phyloP scores from a whole-genome alignment of 2,797 vertebrate genomes.

The Neosilurus mollespiculum region DNA sequence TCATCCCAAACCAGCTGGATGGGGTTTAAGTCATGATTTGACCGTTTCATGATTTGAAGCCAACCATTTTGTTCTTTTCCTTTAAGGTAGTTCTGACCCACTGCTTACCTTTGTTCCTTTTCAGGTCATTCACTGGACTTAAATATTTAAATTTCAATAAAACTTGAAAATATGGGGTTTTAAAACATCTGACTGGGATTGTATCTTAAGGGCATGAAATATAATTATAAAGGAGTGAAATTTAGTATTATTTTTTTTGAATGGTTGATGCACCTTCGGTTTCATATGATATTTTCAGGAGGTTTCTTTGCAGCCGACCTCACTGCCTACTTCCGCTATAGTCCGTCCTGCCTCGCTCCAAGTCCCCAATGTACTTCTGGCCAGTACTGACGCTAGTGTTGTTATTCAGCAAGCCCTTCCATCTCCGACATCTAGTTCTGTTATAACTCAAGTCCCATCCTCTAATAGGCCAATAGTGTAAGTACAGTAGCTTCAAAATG shows the following conservation, averaged over 20 bases:
- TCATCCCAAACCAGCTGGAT: too few relatives aligned
- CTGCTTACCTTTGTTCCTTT: too few relatives aligned
- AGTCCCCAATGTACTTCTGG: conserved; percentile 97
- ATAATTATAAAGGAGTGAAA: conserved; percentile 27
- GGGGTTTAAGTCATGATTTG: too few relatives aligned
- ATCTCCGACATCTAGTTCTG: conserved; percentile 98
- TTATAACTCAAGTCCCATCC: conserved; percentile 97
- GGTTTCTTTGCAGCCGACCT: conserved; percentile 89
- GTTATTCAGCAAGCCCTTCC: conserved; percentile 98
- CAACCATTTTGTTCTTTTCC: too few relatives aligned
- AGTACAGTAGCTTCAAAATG: conserved; percentile 85
- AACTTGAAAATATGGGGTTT: too few relatives aligned
- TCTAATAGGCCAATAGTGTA: conserved; percentile 98
- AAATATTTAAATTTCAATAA: too few relatives aligned
- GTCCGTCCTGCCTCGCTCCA: conserved; percentile 96
- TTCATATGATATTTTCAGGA: conserved; percentile 87
- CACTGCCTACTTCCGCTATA: conserved; percentile 94
- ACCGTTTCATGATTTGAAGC: too few relatives aligned
- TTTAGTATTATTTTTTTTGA: conserved; percentile 36
- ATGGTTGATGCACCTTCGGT: conserved; percentile 70
- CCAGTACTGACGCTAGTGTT: conserved; percentile 95
- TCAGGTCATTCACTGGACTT: too few relatives aligned
- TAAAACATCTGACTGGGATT: too few relatives aligned
- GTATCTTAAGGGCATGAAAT: conserved; percentile 5
- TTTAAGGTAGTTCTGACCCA: too few relatives aligned